phyloP scores from a whole-genome alignment of 2,888 invertebrate species.

The Aphodius granarius region DNA sequence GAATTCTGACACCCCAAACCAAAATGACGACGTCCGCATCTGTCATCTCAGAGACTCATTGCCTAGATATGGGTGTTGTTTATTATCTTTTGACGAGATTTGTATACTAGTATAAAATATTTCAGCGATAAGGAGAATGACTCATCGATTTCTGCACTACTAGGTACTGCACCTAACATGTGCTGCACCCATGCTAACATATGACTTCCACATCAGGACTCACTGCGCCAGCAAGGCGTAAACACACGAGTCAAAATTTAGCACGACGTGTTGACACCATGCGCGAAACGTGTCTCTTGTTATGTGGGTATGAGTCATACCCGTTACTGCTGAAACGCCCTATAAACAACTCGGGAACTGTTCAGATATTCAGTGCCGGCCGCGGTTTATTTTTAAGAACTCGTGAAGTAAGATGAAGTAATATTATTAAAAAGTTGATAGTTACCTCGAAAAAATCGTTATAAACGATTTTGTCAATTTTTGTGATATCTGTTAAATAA shows the following conservation, averaged over 20 bases:
- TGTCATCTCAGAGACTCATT: neutral
- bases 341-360: neutral
- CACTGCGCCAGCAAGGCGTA: too few species aligned
- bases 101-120: too few species aligned
- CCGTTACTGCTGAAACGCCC: too few species aligned
- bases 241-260: too few species aligned
- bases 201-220: too few species aligned
- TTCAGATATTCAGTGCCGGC: neutral
- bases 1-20: neutral
- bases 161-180: too few species aligned
- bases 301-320: too few species aligned
- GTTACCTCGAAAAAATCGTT: slow-evolving; percentile 30
- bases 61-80: neutral
- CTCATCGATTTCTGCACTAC: too few species aligned
- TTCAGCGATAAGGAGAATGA: too few species aligned
- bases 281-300: too few species aligned
- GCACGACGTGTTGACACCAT: too few species aligned
- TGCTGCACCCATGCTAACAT: too few species aligned
- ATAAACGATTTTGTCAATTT: slow-evolving; percentile 32
- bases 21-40: neutral
- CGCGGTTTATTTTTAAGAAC: neutral
- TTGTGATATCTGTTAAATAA: slow-evolving; percentile 32
- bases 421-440: slow-evolving; percentile 14
- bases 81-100: neutral
- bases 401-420: neutral